Conservation (phyloP, 2,113 vertebrate genomes). For the Gopherus evgoodei region DNA sequence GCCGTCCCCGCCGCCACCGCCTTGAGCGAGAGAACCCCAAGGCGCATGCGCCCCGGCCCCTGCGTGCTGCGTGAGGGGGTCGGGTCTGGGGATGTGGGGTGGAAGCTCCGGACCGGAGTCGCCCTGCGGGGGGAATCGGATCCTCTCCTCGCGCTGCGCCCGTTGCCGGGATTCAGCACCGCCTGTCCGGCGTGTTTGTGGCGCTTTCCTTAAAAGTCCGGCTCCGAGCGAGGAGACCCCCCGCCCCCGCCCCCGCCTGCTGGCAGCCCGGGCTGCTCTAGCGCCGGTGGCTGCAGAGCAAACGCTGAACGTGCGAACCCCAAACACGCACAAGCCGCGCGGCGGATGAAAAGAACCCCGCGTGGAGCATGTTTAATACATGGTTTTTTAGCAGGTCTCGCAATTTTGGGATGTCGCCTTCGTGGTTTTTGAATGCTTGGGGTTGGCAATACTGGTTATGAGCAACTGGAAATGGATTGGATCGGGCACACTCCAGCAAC, state of each 20-base stretch:
- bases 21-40: too few species aligned
- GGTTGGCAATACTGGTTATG: not conserved
- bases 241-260: too few species aligned
- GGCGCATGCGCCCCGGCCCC: not conserved
- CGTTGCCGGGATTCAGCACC: too few species aligned
- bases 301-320: not conserved
- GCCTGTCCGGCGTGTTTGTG: too few species aligned
- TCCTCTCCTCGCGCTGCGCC: not conserved
- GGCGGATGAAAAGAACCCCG: not conserved
- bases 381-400: not conserved
- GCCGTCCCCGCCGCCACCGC: not conserved
- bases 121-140: not conserved
- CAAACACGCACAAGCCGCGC: not conserved
- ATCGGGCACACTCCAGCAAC: not conserved
- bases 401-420: too few species aligned
- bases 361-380: not conserved
- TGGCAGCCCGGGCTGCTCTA: accelerated
- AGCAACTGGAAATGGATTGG: not conserved
- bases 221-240: too few species aligned
- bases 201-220: too few species aligned
- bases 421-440: not conserved
- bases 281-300: not conserved
- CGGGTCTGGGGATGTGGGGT: not conserved
- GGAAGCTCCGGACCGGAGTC: not conserved
- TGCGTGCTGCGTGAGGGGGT: not conserved